Percentiles rank a stretch among this genome's conserved stretches.
phyloP scores from a whole-genome alignment of 23 tunicate genomes.

The Aplidium turbinatum region DNA sequence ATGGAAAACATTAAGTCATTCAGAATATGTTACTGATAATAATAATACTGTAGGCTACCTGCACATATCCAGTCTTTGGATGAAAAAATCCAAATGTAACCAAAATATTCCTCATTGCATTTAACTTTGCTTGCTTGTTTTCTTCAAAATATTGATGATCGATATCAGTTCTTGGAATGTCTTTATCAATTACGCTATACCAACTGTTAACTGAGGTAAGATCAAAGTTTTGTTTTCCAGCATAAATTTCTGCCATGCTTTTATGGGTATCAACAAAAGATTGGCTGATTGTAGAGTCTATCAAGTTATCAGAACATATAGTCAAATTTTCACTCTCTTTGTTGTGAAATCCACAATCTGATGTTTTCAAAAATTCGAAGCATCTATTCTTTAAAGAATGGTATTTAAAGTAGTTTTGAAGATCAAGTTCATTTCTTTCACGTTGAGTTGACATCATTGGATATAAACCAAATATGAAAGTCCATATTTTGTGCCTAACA shows the following conservation, averaged over 20 bases:
- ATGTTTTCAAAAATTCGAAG: not conserved
- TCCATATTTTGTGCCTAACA: conserved; percentile 47
- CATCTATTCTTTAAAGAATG: conserved; percentile 59
- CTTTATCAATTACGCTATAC: conserved; percentile 53
- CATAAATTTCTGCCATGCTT: conserved; percentile 31
- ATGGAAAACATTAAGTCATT: not conserved
- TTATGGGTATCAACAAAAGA: not conserved
- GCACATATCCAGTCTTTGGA: conserved; percentile 59
- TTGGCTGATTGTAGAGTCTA: not conserved
- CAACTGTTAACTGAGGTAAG: conserved; percentile 16
- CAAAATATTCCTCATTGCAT: conserved; percentile 62
- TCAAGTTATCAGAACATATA: not conserved
- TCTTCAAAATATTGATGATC: conserved; percentile 56
- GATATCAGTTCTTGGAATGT: conserved; percentile 63
- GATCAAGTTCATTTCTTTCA: conserved; percentile 22
- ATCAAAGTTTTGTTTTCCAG: conserved; percentile 31
- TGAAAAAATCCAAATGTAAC: conserved; percentile 62
- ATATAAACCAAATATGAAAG: conserved; percentile 56
- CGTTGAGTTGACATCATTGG: conserved; percentile 43
- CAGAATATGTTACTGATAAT: too few species aligned
- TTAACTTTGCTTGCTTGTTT: not conserved
- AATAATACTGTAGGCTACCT: too few species aligned
- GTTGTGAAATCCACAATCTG: not conserved
- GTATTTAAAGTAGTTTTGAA: conserved; percentile 47
- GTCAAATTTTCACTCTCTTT: not conserved